Conservation (phyloP, 2,888 invertebrate genomes). For the Caprella mutica region DNA sequence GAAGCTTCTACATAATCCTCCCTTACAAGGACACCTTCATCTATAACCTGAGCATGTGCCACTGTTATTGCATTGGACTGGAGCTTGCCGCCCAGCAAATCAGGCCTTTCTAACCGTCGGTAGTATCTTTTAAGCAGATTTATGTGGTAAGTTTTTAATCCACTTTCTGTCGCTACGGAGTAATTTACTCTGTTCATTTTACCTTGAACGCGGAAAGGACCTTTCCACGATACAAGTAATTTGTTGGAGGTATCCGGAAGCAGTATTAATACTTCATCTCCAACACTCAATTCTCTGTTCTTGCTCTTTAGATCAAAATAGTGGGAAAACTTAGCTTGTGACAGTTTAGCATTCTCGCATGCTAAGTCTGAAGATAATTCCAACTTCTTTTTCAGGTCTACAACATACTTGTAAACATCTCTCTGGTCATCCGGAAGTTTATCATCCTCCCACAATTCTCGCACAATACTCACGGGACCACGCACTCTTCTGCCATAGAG, state of each 20-base stretch:
- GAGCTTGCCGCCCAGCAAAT: no score
- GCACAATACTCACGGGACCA: conserved; percentile 3
- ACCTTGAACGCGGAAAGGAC: conserved; percentile 2
- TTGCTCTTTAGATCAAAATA: conserved; percentile 6
- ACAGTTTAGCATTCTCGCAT: background rate
- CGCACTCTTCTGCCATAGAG: conserved; percentile 6
- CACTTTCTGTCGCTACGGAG: background rate
- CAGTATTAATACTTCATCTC: conserved; percentile 3
- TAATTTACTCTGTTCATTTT: background rate
- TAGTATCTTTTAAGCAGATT: conserved; percentile 2
- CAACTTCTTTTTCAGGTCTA: conserved; percentile 4
- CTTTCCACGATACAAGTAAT: conserved; percentile 3
- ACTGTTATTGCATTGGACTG: no score
- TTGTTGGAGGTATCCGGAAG: background rate
- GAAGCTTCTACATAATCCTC: no score
- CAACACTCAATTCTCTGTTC: background rate
- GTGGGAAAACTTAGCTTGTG: background rate
- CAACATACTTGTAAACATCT: background rate
- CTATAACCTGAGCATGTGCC: no score
- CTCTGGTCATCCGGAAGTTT: background rate
- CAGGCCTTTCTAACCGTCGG: no score
- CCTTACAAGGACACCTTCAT: no score
- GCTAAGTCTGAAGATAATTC: background rate
- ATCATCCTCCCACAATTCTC: conserved; percentile 9
- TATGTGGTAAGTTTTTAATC: background rate